These are phyloP conservation scores for Palythoa caribaeorum DNA, from an alignment of 92 coral and sea anemone species.

Conservation along the genomic window DNA sequence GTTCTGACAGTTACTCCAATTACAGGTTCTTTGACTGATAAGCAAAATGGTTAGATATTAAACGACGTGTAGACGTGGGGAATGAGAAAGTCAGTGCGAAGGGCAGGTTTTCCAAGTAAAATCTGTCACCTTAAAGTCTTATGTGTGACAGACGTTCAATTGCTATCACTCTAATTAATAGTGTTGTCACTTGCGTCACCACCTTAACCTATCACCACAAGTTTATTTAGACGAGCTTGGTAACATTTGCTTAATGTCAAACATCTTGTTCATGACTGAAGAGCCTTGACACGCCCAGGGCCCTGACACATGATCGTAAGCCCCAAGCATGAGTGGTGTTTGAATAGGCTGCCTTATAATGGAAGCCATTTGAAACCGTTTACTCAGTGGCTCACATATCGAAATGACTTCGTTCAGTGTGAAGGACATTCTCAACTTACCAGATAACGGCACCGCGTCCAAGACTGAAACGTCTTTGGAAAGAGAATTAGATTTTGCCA, in stretches of 20 bases:
- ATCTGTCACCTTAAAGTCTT: slow-evolving; percentile 86
- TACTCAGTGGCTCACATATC: slow-evolving; percentile 65
- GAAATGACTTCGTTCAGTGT: slow-evolving; percentile 97
- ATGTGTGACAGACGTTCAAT: slow-evolving; percentile 93
- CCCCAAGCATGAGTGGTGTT: slow-evolving; percentile 85
- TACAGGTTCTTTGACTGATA: slow-evolving; percentile 59
- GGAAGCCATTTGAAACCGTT: slow-evolving; percentile 85
- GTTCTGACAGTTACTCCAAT: slow-evolving; percentile 30
- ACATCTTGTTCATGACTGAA: slow-evolving; percentile 95
- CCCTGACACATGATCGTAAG: slow-evolving; percentile 81
- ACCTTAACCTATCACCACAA: slow-evolving; percentile 97
- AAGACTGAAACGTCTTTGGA: slow-evolving; percentile 82
- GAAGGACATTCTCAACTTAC: slow-evolving; percentile 94
- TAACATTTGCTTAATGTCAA: slow-evolving; percentile 98
- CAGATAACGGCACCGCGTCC: slow-evolving; percentile 75
- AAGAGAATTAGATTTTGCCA: slow-evolving; percentile 72
- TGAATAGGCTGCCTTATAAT: slow-evolving; percentile 73
- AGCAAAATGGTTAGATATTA: slow-evolving; percentile 58
- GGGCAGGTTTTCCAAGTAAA: slow-evolving; percentile 67
- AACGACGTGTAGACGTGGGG: slow-evolving; percentile 67
- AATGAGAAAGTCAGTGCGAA: slow-evolving; percentile 51
- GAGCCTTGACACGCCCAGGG: slow-evolving; percentile 94
- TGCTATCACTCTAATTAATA: slow-evolving; percentile 97
- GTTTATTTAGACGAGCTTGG: slow-evolving; percentile 93
- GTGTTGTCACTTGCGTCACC: slow-evolving; percentile 96